These are phyloP conservation scores for Amblyornis subalaris DNA, from an alignment of 2,113 vertebrate genomes.

Conservation along the genomic window DNA sequence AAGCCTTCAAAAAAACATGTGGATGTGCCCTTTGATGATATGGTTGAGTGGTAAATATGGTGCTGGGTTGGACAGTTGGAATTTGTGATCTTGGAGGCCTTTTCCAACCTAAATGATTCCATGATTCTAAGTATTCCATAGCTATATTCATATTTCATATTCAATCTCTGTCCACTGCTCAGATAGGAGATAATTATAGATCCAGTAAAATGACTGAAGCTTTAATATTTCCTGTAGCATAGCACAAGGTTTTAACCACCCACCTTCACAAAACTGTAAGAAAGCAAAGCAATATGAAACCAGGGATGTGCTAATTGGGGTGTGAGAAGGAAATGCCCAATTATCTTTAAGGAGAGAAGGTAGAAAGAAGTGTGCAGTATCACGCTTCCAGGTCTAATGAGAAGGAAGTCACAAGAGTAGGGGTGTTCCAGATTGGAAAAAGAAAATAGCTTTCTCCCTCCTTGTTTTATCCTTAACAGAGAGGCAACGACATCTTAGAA, in stretches of 20 bases:
- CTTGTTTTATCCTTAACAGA: background rate
- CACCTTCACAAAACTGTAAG: background rate
- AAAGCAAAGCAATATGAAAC: background rate
- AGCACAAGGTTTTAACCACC: background rate
- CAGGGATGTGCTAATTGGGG: background rate
- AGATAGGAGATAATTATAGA: background rate
- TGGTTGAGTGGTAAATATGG: background rate
- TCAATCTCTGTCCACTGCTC: background rate
- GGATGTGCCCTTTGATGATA: background rate
- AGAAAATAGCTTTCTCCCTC: background rate
- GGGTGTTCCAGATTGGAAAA: background rate
- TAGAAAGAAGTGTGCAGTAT: background rate
- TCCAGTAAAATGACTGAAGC: background rate
- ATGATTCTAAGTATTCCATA: background rate
- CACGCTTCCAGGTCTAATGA: fast-evolving
- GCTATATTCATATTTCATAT: background rate
- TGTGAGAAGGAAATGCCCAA: background rate
- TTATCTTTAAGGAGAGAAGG: background rate
- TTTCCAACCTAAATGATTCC: background rate
- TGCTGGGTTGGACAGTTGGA: background rate
- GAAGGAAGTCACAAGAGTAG: background rate
- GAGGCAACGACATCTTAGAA: background rate
- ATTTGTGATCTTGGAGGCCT: background rate
- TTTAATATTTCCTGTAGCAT: background rate
- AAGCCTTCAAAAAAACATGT: background rate